Conservation (phyloP, 2,797 vertebrate species). For the Micrastur ruficollis region DNA sequence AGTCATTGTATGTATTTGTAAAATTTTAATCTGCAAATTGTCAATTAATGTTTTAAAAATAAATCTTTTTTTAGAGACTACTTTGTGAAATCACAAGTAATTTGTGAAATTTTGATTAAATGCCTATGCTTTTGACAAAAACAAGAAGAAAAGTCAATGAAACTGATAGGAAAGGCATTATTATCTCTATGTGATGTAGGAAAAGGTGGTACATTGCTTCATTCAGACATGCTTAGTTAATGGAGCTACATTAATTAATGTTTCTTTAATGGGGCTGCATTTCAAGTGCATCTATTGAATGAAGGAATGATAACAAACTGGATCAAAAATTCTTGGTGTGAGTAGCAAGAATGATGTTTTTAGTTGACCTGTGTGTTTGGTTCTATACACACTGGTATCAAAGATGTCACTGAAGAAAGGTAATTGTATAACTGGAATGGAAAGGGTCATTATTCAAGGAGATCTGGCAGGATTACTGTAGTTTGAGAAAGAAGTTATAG, state of each 20-base stretch:
- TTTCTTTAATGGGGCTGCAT: not conserved
- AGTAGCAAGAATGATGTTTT: not conserved
- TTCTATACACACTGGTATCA: not conserved
- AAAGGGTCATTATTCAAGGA: not conserved
- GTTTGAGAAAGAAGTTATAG: not conserved
- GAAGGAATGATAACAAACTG: not conserved
- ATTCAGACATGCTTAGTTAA: not conserved
- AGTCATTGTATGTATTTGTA: not conserved
- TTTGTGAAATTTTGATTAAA: not conserved
- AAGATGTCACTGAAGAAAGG: not conserved
- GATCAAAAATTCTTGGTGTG: not conserved
- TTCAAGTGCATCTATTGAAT: not conserved
- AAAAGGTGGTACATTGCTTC: not conserved
- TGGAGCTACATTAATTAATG: not conserved
- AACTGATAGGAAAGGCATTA: not conserved
- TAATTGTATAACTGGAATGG: not conserved
- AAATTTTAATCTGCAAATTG: not conserved
- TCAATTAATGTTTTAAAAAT: accelerated
- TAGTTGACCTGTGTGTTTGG: not conserved
- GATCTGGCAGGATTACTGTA: not conserved
- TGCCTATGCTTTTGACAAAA: not conserved
- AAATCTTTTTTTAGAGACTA: not conserved
- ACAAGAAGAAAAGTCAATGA: not conserved
- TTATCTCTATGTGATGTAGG: not conserved
- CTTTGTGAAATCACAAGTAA: not conserved